Base-by-base conservation (phyloP, 2,888 invertebrate species). In the Crocallis elinguaria region DNA sequence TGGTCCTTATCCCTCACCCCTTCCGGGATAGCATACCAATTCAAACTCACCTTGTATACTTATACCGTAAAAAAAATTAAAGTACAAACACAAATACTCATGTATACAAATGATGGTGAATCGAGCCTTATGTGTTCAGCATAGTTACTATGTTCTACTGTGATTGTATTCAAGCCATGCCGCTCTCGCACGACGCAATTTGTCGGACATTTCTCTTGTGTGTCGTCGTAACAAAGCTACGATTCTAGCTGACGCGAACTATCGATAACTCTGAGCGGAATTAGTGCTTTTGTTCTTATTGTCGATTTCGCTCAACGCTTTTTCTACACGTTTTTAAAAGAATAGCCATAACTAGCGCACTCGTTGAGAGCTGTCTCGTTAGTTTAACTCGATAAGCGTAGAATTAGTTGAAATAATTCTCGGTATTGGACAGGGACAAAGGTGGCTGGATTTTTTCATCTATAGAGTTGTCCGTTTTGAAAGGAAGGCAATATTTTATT, bases 141-240 rank as follows among this genome's bases (percentile, higher is more conserved):
- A 37, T 37, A 38, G 19, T 48, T 48, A 53, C 53, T 53, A 48
- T 19, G 30, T 42, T 48, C 17, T 38, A 33, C 42, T 32, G 48
- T 33, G 42, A 53, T 48, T 48, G 42, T 53, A 53, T 53, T 53
- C 53, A 48, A 42, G 37, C 60, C 53, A 44, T 38, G 51, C 56
- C 49, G 72, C 71, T 74, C 72, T 77, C 73, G 78, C 75, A 67
- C 77, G 75, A 77, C 71, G 84, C 86, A 88, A 89, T 88, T 88
- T 86, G 86, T 82, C 78, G 79, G 70, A 71, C 82, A 81, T 84
- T 85, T 85, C 83, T 84, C 84, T 81, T 74, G 81, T 82, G 76
- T 84, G 84, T 79, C 77, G 76, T 75, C 74, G 76, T 77, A 78
- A 82, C 84, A 81, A 81, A 82, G 82, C 81, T 75, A 70, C 77